Percentiles rank a stretch among this genome's conserved stretches.
phyloP scores from a whole-genome alignment of 2,888 invertebrate species.

The Branchellion lobata region DNA sequence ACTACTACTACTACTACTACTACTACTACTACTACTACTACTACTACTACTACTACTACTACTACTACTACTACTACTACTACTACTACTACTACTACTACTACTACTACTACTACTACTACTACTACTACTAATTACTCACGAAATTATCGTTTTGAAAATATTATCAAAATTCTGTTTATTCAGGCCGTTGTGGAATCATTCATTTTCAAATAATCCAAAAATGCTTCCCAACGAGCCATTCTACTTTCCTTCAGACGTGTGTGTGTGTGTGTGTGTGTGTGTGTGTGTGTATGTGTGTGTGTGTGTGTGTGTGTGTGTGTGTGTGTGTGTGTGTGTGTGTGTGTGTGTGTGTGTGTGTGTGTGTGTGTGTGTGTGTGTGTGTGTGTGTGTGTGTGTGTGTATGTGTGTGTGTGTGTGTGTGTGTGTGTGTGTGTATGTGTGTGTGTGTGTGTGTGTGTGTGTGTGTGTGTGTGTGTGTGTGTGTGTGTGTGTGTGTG shows the following conservation, averaged over 20 bases:
- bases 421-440: slow-evolving; percentile 30
- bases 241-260: too few species aligned
- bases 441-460: slow-evolving; percentile 38
- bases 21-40: slow-evolving; percentile 35
- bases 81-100: slow-evolving; percentile 34
- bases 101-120: slow-evolving; percentile 23
- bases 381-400: slow-evolving; percentile 31
- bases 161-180: too few species aligned
- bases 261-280: slow-evolving; percentile 33
- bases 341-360: slow-evolving; percentile 32
- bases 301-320: slow-evolving; percentile 44
- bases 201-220: too few species aligned
- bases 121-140: neutral
- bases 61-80: slow-evolving; percentile 27
- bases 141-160: too few species aligned
- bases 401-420: slow-evolving; percentile 34
- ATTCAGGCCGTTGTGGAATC: too few species aligned
- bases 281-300: slow-evolving; percentile 43
- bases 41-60: slow-evolving; percentile 42
- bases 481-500: slow-evolving; percentile 41
- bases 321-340: slow-evolving; percentile 39
- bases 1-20: slow-evolving; percentile 38
- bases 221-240: too few species aligned
- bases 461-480: slow-evolving; percentile 41
- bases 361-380: slow-evolving; percentile 33